Evolutionary conservation across 2,888 invertebrate genomes (phyloP).

Genomic region (Yponomeuta malinellus): DNA sequence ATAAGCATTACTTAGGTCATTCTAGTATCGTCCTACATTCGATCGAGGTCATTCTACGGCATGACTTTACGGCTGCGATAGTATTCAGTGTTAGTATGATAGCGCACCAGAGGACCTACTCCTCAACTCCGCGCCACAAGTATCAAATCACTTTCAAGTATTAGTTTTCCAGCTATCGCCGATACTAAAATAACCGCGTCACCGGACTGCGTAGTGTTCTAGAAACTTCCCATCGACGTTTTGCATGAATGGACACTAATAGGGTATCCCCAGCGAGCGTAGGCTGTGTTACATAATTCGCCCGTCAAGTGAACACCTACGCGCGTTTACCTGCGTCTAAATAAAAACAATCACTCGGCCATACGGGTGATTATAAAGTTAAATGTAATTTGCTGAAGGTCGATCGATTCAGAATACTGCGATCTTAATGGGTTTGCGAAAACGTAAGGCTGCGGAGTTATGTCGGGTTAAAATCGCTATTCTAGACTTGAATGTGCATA

Average conservation of each 20-base stretch:
- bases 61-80: too few species aligned
- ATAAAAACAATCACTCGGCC: background rate
- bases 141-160: background rate
- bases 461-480: too few species aligned
- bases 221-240: background rate
- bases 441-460: background rate
- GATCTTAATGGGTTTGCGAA: background rate
- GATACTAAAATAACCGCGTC: background rate
- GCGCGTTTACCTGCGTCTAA: background rate
- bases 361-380: background rate
- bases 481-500: too few species aligned
- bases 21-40: too few species aligned
- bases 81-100: too few species aligned
- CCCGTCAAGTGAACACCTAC: background rate
- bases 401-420: background rate
- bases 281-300: background rate
- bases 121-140: background rate
- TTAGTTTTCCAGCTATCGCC: conserved; percentile 9
- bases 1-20: too few species aligned
- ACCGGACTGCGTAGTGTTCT: background rate
- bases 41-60: too few species aligned
- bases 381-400: background rate
- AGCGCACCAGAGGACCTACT: background rate
- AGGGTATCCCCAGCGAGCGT: background rate
- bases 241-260: background rate